Conservation (phyloP, 2,888 invertebrate genomes). For the Ligdia adustata region DNA sequence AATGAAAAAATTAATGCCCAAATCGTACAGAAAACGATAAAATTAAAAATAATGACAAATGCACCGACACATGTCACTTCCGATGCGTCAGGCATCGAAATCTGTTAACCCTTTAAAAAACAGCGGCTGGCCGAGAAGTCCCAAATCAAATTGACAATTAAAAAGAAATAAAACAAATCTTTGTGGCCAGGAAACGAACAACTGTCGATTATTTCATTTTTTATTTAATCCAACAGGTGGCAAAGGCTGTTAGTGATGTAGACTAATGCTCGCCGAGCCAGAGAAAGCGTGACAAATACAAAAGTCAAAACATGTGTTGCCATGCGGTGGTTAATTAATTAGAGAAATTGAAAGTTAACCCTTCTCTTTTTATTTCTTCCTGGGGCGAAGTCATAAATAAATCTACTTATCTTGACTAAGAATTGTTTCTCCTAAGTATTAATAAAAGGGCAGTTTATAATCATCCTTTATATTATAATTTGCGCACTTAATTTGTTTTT, state of each 20-base stretch:
- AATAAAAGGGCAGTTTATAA: too few species aligned
- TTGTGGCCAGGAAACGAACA: constrained; percentile 69
- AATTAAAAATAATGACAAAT: constrained; percentile 76
- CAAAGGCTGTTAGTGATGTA: constrained; percentile 45
- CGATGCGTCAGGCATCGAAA: constrained; percentile 62
- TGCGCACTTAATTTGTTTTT: too few species aligned
- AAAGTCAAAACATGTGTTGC: constrained; percentile 76
- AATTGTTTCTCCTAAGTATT: too few species aligned
- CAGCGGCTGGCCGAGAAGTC: constrained; percentile 40
- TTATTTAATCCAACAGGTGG: constrained; percentile 66
- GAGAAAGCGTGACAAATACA: constrained; percentile 80
- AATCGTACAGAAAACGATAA: constrained; percentile 48
- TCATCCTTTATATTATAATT: too few species aligned
- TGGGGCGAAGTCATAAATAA: constrained; percentile 37
- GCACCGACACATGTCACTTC: constrained; percentile 78
- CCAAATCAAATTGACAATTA: constrained; percentile 71
- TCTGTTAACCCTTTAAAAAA: constrained; percentile 70
- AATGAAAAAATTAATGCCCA: constrained; percentile 31
- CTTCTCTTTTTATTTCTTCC: constrained; percentile 42
- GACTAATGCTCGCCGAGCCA: constrained; percentile 57
- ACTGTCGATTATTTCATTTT: constrained; percentile 66
- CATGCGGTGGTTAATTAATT: constrained; percentile 72
- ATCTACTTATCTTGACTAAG: neutral
- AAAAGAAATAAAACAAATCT: constrained; percentile 84
- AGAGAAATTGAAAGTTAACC: constrained; percentile 80